Percentiles rank a stretch among this genome's conserved stretches.
These are phyloP conservation scores for Magallana ariakensis DNA, from an alignment of 1,140 invertebrate species.

Conservation along the genomic window DNA sequence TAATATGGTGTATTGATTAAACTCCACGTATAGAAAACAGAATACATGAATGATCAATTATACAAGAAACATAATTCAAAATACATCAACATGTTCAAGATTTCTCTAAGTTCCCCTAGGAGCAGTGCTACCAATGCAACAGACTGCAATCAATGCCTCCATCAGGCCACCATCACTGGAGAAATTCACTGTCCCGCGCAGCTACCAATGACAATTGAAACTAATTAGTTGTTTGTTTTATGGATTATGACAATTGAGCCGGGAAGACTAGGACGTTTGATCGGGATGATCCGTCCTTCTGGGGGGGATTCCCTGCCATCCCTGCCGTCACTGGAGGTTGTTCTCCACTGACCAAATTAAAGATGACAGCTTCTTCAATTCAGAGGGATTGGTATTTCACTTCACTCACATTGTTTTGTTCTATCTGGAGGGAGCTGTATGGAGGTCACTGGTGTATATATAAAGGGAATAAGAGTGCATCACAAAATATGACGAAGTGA, in stretches of 20 bases:
- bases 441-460: too few relatives aligned
- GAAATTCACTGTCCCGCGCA: background rate
- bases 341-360: background rate
- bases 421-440: too few relatives aligned
- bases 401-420: too few relatives aligned
- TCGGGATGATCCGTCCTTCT: background rate
- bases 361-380: too few relatives aligned
- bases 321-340: background rate
- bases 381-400: too few relatives aligned
- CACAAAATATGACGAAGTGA: too few relatives aligned
- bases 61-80: constrained; percentile 29
- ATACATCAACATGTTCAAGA: constrained; percentile 16
- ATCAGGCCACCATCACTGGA: background rate
- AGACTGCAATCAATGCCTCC: constrained; percentile 26
- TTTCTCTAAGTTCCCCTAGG: constrained; percentile 7
- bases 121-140: background rate
- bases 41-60: constrained; percentile 37
- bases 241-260: background rate
- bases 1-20: constrained; percentile 24
- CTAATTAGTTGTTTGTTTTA: constrained; percentile 32
- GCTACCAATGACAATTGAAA: constrained; percentile 13
- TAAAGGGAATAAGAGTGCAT: too few relatives aligned
- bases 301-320: background rate
- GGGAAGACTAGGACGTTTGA: background rate
- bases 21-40: constrained; percentile 28